Conservation (phyloP, 2,888 invertebrate species). For the Bimastos eiseni region DNA sequence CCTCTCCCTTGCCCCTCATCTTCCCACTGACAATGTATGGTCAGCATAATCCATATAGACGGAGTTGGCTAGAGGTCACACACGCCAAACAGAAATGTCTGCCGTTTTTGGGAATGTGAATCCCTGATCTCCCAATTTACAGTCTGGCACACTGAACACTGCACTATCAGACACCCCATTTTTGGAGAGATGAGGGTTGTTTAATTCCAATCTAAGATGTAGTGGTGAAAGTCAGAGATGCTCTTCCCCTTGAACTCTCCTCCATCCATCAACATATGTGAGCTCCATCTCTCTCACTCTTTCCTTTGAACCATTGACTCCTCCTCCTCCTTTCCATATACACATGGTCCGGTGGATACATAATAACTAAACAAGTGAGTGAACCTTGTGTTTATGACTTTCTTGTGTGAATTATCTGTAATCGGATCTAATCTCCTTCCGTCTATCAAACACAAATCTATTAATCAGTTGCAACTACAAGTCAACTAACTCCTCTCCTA, state of each 20-base stretch:
- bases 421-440: background rate
- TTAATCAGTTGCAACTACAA: background rate
- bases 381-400: background rate
- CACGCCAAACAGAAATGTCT: no score
- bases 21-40: no score
- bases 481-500: constrained; percentile 1
- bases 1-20: no score
- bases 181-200: no score
- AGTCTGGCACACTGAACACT: no score
- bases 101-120: no score
- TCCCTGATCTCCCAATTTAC: no score
- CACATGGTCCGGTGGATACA: background rate
- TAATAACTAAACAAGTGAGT: background rate
- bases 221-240: background rate
- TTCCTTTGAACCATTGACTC: no score
- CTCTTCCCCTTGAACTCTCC: background rate
- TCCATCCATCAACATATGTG: background rate
- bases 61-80: no score
- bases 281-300: no score
- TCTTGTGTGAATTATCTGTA: background rate
- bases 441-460: background rate
- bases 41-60: no score
- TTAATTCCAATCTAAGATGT: background rate
- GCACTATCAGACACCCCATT: no score
- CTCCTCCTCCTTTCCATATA: background rate